These are phyloP conservation scores for Oreohelix idahoensis DNA, from an alignment of 1,140 invertebrate species.

Conservation along the genomic window DNA sequence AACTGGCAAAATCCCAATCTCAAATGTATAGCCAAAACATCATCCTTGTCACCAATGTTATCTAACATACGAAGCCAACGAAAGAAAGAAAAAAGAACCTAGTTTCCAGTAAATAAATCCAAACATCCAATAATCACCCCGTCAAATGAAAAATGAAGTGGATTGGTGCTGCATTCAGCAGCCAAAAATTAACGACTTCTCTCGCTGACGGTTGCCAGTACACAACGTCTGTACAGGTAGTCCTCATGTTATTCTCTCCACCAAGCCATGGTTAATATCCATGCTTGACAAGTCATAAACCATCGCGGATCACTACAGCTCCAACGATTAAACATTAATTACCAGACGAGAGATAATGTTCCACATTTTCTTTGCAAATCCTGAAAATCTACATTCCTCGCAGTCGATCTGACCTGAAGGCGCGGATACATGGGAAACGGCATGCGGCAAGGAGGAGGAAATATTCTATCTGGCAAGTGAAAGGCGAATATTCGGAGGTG, in stretches of 20 bases:
- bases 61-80: too few species aligned
- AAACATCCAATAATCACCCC: background rate
- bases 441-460: background rate
- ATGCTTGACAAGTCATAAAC: conserved; percentile 1
- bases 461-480: background rate
- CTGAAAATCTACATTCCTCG: background rate
- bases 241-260: background rate
- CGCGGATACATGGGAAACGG: background rate
- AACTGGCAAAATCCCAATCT: background rate
- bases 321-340: conserved; percentile 7
- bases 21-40: too few species aligned
- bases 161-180: background rate
- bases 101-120: background rate
- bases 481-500: background rate
- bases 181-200: background rate
- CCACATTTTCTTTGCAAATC: background rate
- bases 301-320: background rate
- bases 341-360: background rate
- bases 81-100: background rate
- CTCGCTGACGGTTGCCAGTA: background rate
- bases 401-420: background rate
- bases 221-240: background rate
- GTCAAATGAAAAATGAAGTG: background rate
- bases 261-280: background rate
- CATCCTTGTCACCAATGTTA: too few species aligned